Evolutionary conservation across 1,140 invertebrate genomes (phyloP).

Genomic region (Semibalanus balanoides): DNA sequence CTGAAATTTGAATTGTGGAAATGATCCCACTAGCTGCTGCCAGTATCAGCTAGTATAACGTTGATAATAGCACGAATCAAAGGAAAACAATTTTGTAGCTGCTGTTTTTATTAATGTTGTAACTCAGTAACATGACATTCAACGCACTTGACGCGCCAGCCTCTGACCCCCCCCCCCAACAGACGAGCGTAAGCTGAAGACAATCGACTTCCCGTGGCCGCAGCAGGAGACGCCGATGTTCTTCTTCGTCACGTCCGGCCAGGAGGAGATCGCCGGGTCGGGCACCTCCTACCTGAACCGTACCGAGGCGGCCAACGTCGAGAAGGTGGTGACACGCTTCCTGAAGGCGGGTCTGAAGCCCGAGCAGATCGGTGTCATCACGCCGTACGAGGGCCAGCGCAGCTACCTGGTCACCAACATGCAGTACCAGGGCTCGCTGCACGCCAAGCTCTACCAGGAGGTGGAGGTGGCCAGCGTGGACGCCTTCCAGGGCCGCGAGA

Average conservation of each 20-base stretch:
- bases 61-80: no score
- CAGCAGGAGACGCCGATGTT: conserved; percentile 94
- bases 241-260: conserved; percentile 89
- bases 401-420: conserved; percentile 93
- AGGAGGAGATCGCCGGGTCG: conserved; percentile 96
- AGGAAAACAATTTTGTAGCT: no score
- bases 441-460: conserved; percentile 93
- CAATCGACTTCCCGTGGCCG: conserved; percentile 97
- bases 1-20: no score
- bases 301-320: conserved; percentile 96
- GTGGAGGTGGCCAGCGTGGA: conserved; percentile 99
- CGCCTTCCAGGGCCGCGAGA: conserved; percentile 93
- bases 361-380: conserved; percentile 98
- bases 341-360: conserved; percentile 88
- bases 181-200: conserved; percentile 75
- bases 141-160: no score
- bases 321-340: conserved; percentile 90
- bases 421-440: conserved; percentile 95
- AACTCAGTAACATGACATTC: no score
- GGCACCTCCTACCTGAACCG: conserved; percentile 97
- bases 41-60: no score
- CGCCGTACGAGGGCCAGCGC: conserved; percentile 97
- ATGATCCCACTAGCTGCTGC: no score
- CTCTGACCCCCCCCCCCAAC: conserved; percentile 16
- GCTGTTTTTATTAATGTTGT: no score